These are phyloP conservation scores for Ochropacha duplaris DNA, from an alignment of 2,888 invertebrate species.

Conservation along the genomic window DNA sequence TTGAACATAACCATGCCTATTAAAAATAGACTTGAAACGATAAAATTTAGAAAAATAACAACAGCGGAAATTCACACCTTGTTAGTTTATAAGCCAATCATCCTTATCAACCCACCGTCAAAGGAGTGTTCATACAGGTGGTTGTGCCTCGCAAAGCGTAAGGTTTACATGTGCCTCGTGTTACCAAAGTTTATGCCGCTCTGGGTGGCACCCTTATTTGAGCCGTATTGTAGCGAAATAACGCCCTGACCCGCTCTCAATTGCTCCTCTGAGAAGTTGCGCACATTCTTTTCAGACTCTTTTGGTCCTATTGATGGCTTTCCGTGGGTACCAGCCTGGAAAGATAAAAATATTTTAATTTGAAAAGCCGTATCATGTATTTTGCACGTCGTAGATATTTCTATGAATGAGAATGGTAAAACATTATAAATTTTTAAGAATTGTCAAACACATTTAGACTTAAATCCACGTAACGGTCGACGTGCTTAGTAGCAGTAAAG, in stretches of 20 bases:
- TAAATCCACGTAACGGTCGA: not conserved
- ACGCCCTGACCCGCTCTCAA: slow-evolving; percentile 95
- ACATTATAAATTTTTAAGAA: not conserved
- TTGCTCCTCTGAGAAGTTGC: slow-evolving; percentile 97
- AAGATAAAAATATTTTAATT: slow-evolving; percentile 10
- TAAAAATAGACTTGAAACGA: not conserved
- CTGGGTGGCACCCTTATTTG: slow-evolving; percentile 98
- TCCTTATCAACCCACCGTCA: slow-evolving; percentile 15
- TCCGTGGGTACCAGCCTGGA: slow-evolving; percentile 90
- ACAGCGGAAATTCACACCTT: not conserved
- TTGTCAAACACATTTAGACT: not conserved
- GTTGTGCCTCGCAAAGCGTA: slow-evolving; percentile 1
- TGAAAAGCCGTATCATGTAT: too few species aligned
- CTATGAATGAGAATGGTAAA: too few species aligned
- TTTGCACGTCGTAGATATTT: too few species aligned
- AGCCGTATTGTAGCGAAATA: slow-evolving; percentile 97
- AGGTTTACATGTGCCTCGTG: slow-evolving; percentile 95
- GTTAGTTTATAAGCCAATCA: slow-evolving; percentile 21
- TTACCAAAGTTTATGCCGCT: slow-evolving; percentile 98
- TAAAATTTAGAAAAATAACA: not conserved
- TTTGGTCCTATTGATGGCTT: slow-evolving; percentile 97
- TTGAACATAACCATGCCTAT: not conserved
- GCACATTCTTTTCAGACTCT: slow-evolving; percentile 97
- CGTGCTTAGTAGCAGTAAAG: too few species aligned
- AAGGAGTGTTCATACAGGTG: slow-evolving; percentile 20